Evolutionary conservation across 1,140 invertebrate species (phyloP).

Genomic region (Camponotus floridanus): DNA sequence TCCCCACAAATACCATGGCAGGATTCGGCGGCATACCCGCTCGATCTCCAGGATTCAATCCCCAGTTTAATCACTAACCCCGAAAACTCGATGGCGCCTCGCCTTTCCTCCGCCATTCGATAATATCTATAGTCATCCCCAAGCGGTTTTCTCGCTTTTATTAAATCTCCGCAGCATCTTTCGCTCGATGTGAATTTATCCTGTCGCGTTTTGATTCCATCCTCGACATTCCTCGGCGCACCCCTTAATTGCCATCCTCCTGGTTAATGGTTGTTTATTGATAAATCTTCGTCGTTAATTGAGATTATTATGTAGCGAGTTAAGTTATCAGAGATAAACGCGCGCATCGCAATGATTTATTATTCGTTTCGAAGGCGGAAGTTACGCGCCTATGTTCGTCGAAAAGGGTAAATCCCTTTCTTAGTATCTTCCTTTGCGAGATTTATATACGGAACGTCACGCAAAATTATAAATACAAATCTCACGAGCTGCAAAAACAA

Average conservation of each 20-base stretch:
- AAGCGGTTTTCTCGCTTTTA: conserved; percentile 66
- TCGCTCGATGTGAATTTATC: conserved; percentile 75
- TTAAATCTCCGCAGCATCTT: conserved; percentile 48
- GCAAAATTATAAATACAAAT: conserved; percentile 9
- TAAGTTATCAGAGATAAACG: conserved; percentile 34
- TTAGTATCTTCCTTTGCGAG: not conserved
- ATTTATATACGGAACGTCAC: not conserved
- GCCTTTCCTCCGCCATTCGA: conserved; percentile 82
- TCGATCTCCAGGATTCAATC: conserved; percentile 77
- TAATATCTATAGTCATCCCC: conserved; percentile 76
- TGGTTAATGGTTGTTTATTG: conserved; percentile 48
- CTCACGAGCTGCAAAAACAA: not conserved
- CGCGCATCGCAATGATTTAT: conserved; percentile 23
- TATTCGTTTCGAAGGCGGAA: not conserved
- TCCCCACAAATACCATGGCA: conserved; percentile 67
- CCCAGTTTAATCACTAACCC: conserved; percentile 83
- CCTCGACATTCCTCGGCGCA: conserved; percentile 53
- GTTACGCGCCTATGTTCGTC: not conserved
- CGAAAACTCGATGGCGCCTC: conserved; percentile 77
- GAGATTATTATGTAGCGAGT: conserved; percentile 61
- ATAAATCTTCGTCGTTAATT: conserved; percentile 72
- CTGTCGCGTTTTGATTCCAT: conserved; percentile 81
- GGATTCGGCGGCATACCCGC: conserved; percentile 64
- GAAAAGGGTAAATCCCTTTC: not conserved
- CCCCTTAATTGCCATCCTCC: conserved; percentile 71